These are phyloP conservation scores for Remorina albescens DNA, from an alignment of 2,797 vertebrate species.

Conservation along the genomic window DNA sequence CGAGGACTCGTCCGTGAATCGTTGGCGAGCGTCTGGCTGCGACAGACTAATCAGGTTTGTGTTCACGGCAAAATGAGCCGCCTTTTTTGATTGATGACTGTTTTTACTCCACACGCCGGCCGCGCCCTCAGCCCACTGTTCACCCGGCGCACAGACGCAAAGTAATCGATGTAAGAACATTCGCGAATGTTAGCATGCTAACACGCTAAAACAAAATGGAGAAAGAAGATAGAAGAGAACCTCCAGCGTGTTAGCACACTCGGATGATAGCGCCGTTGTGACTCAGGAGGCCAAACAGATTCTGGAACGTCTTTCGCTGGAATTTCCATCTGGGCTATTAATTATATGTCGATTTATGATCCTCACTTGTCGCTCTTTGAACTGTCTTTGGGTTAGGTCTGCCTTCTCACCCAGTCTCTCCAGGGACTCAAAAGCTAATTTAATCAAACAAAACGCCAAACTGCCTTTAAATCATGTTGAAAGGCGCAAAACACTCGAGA, in stretches of 20 bases:
- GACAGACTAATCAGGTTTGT: conserved; percentile 38
- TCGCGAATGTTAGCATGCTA: background rate
- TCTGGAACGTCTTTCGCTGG: background rate
- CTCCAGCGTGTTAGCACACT: background rate
- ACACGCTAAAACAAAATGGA: background rate
- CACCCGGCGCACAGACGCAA: background rate
- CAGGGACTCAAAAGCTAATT: conserved; percentile 7
- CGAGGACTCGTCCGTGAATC: background rate
- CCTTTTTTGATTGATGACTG: conserved; percentile 53
- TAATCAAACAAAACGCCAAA: conserved; percentile 12
- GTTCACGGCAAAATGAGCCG: conserved; percentile 45
- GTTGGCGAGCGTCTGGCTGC: conserved; percentile 15
- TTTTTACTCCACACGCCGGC: conserved; percentile 25
- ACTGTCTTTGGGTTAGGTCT: background rate
- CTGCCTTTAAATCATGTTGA: conserved; percentile 35
- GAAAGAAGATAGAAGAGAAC: background rate
- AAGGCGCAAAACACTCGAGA: background rate
- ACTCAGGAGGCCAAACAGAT: background rate
- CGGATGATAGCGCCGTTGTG: background rate
- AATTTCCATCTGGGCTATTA: background rate
- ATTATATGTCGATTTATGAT: conserved; percentile 27
- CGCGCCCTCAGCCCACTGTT: background rate
- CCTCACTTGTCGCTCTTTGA: background rate
- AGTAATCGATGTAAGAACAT: background rate
- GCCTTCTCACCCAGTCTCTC: background rate